Base-by-base conservation (phyloP, 2,113 vertebrate species). In the Bostrychus sinensis region DNA sequence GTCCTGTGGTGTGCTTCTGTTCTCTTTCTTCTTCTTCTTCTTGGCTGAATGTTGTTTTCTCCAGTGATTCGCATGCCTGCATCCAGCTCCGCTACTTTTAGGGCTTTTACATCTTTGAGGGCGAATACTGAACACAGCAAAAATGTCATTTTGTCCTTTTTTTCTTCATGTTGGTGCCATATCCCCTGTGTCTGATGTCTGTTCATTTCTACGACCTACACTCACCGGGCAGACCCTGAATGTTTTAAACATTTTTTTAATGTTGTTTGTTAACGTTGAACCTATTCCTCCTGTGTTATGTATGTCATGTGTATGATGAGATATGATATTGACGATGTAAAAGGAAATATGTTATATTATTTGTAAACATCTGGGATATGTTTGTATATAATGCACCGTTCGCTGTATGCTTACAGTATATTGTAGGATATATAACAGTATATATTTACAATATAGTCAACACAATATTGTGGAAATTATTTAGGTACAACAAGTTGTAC, bases 161-260 rank as follows among this genome's bases (percentile, higher is more conserved):
- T 57, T 46, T 62, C 43, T 30, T 80, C 75, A 70, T 70, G 71
- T 81, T 63, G 43, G 63, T 75, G 81, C 78, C 78, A 77, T 74
- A 66, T 25, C 42, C 69, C 62, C 4, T 75, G 37, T 20, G 54
- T 74, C 70, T 81, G 54, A 77, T 39, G 68, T 67, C 2, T 50
- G 67, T 80, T 81, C 46, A 67, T 75, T 76, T 78, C 67, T 56
- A 56, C 63, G 50, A 64, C 71, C 66, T 59, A 72, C 77, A 71
- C 87, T 89, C 86, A 88, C 87, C 86, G 67, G 84, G 84, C 88
- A 90, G 86, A 84, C 75, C 69, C 81, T 84, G 87, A 90, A 89
- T 91, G 90, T 84, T 86, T 76, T 76, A 78, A 61, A 62, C 75
- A 64, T 86, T 84, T 89, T n/a, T 89, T 88, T 84, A 77, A 83